Conservation (phyloP, 2,888 invertebrate species). For the Caenorhabditis panamensis region DNA sequence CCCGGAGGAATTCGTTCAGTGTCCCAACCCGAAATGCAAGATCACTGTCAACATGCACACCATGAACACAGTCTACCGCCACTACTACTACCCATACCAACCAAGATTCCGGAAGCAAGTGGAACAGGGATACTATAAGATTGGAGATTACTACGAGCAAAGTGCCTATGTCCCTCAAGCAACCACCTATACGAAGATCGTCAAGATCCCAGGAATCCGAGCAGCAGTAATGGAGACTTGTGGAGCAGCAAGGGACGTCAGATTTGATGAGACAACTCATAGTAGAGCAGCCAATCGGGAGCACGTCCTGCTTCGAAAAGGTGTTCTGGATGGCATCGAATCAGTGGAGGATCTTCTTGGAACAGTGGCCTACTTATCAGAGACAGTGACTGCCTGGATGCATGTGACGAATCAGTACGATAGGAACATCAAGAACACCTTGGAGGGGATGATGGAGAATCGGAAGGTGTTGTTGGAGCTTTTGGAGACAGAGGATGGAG, state of each 20-base stretch:
- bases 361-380: slow-evolving; percentile 28
- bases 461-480: slow-evolving; percentile 3
- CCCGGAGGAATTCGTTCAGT: slow-evolving; percentile 19
- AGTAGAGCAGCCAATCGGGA: slow-evolving; percentile 28
- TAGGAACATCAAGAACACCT: slow-evolving; percentile 13
- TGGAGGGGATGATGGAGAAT: slow-evolving; percentile 37
- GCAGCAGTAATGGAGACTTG: slow-evolving; percentile 22
- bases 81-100: slow-evolving; percentile 33
- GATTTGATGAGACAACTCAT: slow-evolving; percentile 15
- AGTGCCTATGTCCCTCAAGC: slow-evolving; percentile 20
- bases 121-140: slow-evolving; percentile 17
- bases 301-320: slow-evolving; percentile 25
- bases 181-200: slow-evolving; percentile 14
- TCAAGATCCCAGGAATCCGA: slow-evolving; percentile 38
- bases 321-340: slow-evolving; percentile 9
- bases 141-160: slow-evolving; percentile 1
- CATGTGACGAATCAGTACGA: slow-evolving; percentile 35
- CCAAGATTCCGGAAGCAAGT: slow-evolving; percentile 21
- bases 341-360: slow-evolving; percentile 29
- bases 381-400: slow-evolving; percentile 46
- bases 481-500: slow-evolving; percentile 18
- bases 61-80: slow-evolving; percentile 29
- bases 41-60: slow-evolving; percentile 39
- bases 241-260: slow-evolving; percentile 33
- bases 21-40: slow-evolving; percentile 40